Evolutionary conservation across 2,113 vertebrate genomes (phyloP), one percentile per base, ranked within the genome.

Genomic region (Aegotheles bennettii): DNA sequence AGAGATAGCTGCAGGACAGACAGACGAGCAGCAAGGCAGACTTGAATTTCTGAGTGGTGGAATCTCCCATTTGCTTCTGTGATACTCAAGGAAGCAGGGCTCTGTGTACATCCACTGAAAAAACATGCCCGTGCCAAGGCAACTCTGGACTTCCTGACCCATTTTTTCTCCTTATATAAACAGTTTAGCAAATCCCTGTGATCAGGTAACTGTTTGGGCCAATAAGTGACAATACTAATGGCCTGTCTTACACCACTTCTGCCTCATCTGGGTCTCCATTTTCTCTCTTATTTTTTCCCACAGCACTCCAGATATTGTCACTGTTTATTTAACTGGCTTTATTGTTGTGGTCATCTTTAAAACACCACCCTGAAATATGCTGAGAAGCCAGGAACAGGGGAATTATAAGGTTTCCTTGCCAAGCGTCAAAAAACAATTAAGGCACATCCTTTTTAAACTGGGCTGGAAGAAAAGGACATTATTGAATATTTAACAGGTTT

Each of bases 361-460:
- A 76, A 93, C 6, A 4, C 42, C 38, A 90, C 50, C 25, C 82
- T 68, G n/a, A 91, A 74, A 50, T 89, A n/a, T 69, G 42, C 69
- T 57, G 50, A 83, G 45, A 75, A 78, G 15, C 26, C 70, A 85
- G 79, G 35, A 95, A 59, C 63, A 88, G 78, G 33, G 21, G 75
- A 88, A 85, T 77, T 95, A 40, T 9, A 86, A 47, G 11, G 42
- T 83, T 93, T 95, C 75, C 78, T 88, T 90, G 13, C 67, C 85
- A 91, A 71, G 50, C 93, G 93, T 91, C 42, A 88, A 59, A 83
- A 83, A 54, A 84, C 84, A 86, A n/a, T 82, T 91, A 79, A 80
- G 9, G 29, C 28, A 94, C 67, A 90, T 94, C 81, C 59, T 94
- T 90, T 95, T 59, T 70, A 84, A 92, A 81, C 24, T 33, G 13